A percentile compares a stretch with the other conserved stretches of the same genome.
phyloP scores from a whole-genome alignment of 2,113 vertebrate genomes.

The Promerops cafer region DNA sequence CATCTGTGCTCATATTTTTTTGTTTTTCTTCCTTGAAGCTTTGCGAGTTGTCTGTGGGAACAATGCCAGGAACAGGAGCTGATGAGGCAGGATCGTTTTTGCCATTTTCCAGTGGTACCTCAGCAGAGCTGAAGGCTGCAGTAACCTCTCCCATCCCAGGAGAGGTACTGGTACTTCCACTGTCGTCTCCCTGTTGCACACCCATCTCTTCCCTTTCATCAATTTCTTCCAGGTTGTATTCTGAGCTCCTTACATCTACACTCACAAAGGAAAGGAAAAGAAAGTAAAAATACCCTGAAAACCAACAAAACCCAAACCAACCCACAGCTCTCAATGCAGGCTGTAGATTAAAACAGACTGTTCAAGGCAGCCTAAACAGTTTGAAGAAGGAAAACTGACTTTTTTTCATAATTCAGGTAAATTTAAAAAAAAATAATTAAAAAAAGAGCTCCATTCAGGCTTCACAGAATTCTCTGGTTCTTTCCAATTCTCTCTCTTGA shows the following conservation, averaged over 20 bases:
- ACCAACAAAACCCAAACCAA: not conserved
- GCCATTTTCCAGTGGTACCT: slow-evolving; percentile 7
- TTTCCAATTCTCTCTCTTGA: not conserved
- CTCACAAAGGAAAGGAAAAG: not conserved
- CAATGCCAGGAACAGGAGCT: slow-evolving; percentile 36
- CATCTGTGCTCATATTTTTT: slow-evolving; percentile 65
- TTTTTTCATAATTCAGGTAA: not conserved
- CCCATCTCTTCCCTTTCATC: slow-evolving; percentile 83
- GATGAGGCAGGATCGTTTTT: slow-evolving; percentile 36
- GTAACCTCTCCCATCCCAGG: slow-evolving; percentile 51
- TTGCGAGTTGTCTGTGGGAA: slow-evolving; percentile 24
- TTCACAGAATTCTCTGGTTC: not conserved
- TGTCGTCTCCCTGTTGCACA: slow-evolving; percentile 26
- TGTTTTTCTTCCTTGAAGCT: slow-evolving; percentile 60
- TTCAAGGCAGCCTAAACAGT: not conserved
- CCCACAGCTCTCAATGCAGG: not conserved
- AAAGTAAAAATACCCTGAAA: not conserved
- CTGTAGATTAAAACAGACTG: not conserved
- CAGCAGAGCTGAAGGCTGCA: slow-evolving; percentile 39
- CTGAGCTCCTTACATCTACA: slow-evolving; percentile 62
- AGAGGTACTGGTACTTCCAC: slow-evolving; percentile 23
- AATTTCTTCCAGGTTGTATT: slow-evolving; percentile 81
- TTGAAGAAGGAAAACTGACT: not conserved
- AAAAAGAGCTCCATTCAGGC: not conserved
- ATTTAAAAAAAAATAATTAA: accelerated